Conservation (phyloP, 2,888 invertebrate genomes). For the Macrosoma leucophasiata region DNA sequence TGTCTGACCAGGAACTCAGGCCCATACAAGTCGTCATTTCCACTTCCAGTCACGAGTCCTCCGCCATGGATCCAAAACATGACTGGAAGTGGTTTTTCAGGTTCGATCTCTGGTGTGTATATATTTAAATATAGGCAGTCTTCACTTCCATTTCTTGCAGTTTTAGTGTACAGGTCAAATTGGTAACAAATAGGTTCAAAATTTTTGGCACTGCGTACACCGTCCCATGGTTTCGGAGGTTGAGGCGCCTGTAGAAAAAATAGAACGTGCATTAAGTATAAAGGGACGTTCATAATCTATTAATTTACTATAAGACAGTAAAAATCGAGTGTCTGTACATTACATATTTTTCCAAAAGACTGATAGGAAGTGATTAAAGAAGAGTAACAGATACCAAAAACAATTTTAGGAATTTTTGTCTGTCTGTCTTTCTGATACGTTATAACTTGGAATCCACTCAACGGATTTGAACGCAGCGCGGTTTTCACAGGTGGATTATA, state of each 20-base stretch:
- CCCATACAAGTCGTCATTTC: constrained; percentile 32
- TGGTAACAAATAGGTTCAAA: constrained; percentile 28
- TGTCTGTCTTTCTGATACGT: too few species aligned
- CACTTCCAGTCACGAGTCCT: constrained; percentile 32
- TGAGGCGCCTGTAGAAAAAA: constrained; percentile 37
- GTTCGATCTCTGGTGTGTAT: constrained; percentile 36
- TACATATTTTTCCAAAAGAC: too few species aligned
- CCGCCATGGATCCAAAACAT: constrained; percentile 44
- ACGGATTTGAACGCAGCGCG: too few species aligned
- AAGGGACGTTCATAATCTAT: too few species aligned
- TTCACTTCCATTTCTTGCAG: constrained; percentile 33
- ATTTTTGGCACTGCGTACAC: constrained; percentile 35
- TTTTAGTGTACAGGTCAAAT: constrained; percentile 8
- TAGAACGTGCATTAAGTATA: too few species aligned
- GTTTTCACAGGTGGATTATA: too few species aligned
- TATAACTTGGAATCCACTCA: too few species aligned
- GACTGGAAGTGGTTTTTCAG: constrained; percentile 32
- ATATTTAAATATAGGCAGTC: constrained; percentile 49
- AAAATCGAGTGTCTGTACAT: too few species aligned
- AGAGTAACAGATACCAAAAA: too few species aligned
- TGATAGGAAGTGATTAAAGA: too few species aligned
- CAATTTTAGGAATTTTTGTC: too few species aligned
- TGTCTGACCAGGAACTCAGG: constrained; percentile 37
- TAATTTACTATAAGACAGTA: too few species aligned
- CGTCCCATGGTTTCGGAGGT: constrained; percentile 36